Evolutionary conservation across 1,140 invertebrate species (phyloP).

Genomic region (Galendromus occidentalis): DNA sequence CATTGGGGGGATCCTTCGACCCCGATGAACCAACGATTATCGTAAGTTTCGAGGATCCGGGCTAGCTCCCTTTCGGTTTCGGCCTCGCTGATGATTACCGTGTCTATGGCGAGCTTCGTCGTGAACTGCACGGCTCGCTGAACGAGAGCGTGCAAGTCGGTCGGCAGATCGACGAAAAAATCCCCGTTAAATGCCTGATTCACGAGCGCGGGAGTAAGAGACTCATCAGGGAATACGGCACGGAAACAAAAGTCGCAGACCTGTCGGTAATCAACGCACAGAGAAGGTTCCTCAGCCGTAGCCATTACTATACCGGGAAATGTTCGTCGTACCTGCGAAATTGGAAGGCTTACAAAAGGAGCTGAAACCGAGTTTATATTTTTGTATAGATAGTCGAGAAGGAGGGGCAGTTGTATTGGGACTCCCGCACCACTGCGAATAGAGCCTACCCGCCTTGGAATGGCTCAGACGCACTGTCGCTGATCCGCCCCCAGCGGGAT

Average conservation of each 20-base stretch:
- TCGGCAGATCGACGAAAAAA: neutral
- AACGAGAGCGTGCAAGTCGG: slow-evolving; percentile 1
- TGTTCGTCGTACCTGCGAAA: neutral
- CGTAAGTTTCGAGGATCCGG: slow-evolving; percentile 28
- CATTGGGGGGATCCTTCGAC: slow-evolving; percentile 27
- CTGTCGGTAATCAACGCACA: slow-evolving; percentile 4
- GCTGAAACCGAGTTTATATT: too few relatives aligned
- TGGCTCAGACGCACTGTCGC: too few relatives aligned
- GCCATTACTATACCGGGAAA: slow-evolving; percentile 2
- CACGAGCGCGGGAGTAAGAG: slow-evolving; percentile 11
- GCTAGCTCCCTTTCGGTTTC: slow-evolving; percentile 26
- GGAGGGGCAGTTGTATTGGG: too few relatives aligned
- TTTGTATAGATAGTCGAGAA: too few relatives aligned
- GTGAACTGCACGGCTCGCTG: slow-evolving; percentile 26
- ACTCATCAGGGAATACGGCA: neutral
- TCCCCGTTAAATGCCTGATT: slow-evolving; percentile 15
- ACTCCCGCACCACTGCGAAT: too few relatives aligned
- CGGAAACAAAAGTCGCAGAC: slow-evolving; percentile 9
- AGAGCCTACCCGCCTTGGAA: too few relatives aligned
- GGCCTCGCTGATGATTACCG: slow-evolving; percentile 28
- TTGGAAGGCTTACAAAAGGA: too few relatives aligned
- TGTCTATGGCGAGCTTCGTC: slow-evolving; percentile 32
- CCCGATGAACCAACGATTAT: slow-evolving; percentile 32
- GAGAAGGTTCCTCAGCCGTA: neutral
- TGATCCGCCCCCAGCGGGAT: too few relatives aligned